Percentiles rank a stretch among this genome's conserved stretches.
phyloP scores from a whole-genome alignment of 2,797 vertebrate genomes.

The Chaetophractus vellerosus region DNA sequence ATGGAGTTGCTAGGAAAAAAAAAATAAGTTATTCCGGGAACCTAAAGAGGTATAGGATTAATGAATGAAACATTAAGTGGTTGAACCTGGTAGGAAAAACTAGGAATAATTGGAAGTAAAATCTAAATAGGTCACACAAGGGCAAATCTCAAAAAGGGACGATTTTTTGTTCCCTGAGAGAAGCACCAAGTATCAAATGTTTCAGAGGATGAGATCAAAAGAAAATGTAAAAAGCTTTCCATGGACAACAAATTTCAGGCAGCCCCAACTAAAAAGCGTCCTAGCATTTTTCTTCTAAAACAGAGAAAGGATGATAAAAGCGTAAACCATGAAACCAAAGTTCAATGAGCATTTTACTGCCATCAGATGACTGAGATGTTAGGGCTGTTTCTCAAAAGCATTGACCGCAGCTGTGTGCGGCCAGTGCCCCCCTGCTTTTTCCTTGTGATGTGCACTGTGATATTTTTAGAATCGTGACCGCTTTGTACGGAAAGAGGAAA shows the following conservation, averaged over 20 bases:
- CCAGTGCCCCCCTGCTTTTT: no score
- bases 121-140: neutral
- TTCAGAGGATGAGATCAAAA: no score
- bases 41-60: fast-evolving
- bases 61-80: fast-evolving
- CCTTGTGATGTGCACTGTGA: fast-evolving
- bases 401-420: fast-evolving
- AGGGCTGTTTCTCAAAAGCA: fast-evolving
- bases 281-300: fast-evolving
- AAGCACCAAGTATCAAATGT: fast-evolving
- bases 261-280: fast-evolving
- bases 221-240: fast-evolving
- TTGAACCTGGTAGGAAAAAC: neutral
- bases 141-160: fast-evolving
- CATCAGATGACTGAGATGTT: fast-evolving
- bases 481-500: neutral
- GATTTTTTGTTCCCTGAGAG: fast-evolving
- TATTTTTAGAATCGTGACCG: neutral
- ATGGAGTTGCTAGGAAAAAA: neutral
- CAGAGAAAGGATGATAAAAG: neutral
- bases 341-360: fast-evolving
- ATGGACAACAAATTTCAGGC: fast-evolving
- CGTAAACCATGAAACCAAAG: fast-evolving
- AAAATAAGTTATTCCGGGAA: no score
- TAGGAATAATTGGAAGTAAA: fast-evolving